Evolutionary conservation across 30 jellyfish, hydroid and myxozoan species (phyloP).

Genomic region (Hydractinia symbiolongicarpus): DNA sequence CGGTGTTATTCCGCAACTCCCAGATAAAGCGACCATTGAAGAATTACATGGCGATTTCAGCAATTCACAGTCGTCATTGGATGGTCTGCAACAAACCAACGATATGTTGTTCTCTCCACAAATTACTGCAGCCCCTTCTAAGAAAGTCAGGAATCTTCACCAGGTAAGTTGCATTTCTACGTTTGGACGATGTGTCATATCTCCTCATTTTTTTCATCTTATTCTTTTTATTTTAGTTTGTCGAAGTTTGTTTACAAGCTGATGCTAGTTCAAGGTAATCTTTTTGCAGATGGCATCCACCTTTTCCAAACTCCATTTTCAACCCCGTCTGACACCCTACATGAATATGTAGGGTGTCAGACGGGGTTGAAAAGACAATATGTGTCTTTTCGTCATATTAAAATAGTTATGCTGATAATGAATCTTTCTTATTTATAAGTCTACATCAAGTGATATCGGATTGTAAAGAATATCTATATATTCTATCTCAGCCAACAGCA

Average conservation of each 20-base stretch:
- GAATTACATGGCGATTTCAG: conserved; percentile 24
- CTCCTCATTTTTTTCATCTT: background rate
- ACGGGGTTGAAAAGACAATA: no score
- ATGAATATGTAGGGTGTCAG: no score
- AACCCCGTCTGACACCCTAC: no score
- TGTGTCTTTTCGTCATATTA: no score
- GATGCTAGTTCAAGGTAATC: conserved; percentile 50
- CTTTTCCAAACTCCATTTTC: background rate
- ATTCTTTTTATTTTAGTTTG: conserved; percentile 33
- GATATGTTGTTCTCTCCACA: conserved; percentile 40
- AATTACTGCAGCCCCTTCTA: background rate
- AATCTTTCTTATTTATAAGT: no score
- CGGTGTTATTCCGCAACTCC: conserved; percentile 58
- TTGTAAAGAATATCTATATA: background rate
- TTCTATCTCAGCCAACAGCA: background rate
- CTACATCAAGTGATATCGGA: no score
- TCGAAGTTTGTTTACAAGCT: conserved; percentile 59
- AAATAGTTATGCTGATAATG: no score
- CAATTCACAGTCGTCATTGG: conserved; percentile 26
- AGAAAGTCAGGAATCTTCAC: conserved; percentile 18
- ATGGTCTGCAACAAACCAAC: conserved; percentile 39
- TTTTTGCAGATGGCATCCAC: background rate
- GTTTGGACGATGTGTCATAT: background rate
- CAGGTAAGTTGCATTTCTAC: conserved; percentile 9
- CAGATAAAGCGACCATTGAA: conserved; percentile 18